These are phyloP conservation scores for Eilema caniola DNA, from an alignment of 2,888 invertebrate species.

Conservation along the genomic window DNA sequence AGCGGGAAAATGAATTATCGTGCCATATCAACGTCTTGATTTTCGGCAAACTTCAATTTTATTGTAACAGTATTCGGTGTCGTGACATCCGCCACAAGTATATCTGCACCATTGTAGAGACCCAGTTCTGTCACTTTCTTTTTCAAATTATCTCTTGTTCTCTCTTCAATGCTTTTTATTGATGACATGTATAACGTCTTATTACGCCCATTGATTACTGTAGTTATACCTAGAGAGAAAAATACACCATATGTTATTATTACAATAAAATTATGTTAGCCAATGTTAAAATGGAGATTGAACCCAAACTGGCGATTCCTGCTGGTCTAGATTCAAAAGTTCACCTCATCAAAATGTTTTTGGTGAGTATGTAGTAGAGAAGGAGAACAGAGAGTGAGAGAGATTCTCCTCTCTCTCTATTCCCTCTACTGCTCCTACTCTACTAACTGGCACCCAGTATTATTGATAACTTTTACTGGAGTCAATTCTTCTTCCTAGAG, in stretches of 20 bases:
- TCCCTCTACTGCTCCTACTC: too few relatives aligned
- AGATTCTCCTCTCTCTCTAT: too few relatives aligned
- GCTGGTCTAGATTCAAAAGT: not conserved
- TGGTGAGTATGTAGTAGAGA: not conserved
- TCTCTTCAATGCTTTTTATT: conserved; percentile 96
- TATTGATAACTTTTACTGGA: too few relatives aligned
- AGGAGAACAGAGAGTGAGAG: too few relatives aligned
- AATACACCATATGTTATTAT: not conserved
- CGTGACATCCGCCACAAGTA: conserved; percentile 97
- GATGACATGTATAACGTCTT: conserved; percentile 97
- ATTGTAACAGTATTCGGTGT: conserved; percentile 94
- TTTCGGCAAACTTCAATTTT: conserved; percentile 89
- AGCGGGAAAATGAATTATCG: conserved; percentile 42
- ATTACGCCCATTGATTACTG: conserved; percentile 93
- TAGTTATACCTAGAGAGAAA: conserved; percentile 89
- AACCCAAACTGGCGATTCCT: not conserved
- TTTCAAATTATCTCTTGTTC: conserved; percentile 95
- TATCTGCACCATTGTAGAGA: conserved; percentile 93
- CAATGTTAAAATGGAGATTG: not conserved
- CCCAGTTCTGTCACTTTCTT: conserved; percentile 95
- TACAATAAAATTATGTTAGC: too few relatives aligned
- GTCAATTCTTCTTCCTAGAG: too few relatives aligned
- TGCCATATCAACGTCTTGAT: conserved; percentile 84
- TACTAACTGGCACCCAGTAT: too few relatives aligned
- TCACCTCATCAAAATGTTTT: not conserved